phyloP scores from a whole-genome alignment of 2,797 vertebrate species.

The Champsocephalus esox region DNA sequence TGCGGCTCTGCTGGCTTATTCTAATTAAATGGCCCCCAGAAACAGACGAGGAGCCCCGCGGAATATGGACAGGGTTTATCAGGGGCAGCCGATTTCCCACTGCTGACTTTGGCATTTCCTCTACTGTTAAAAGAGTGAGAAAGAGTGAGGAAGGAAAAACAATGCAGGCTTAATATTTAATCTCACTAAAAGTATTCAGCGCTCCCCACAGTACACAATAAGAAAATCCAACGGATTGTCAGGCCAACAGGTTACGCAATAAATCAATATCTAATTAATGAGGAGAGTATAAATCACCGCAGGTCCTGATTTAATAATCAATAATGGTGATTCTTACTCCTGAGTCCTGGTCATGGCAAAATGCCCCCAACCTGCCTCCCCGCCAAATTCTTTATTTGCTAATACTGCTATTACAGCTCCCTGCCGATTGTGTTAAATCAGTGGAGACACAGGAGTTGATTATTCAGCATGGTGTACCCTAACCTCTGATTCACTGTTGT shows the following conservation, averaged over 20 bases:
- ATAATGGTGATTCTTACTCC: slow-evolving; percentile 70
- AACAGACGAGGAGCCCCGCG: slow-evolving; percentile 40
- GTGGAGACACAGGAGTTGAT: slow-evolving; percentile 31
- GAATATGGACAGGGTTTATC: slow-evolving; percentile 60
- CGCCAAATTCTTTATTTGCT: slow-evolving; percentile 61
- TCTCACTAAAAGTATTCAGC: slow-evolving; percentile 69
- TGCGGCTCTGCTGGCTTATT: slow-evolving; percentile 49
- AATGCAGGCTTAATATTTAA: slow-evolving; percentile 71
- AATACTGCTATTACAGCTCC: slow-evolving; percentile 51
- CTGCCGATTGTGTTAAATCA: slow-evolving; percentile 55
- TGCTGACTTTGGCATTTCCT: slow-evolving; percentile 61
- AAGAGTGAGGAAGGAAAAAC: slow-evolving; percentile 47
- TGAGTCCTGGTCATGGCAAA: slow-evolving; percentile 61
- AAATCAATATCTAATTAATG: slow-evolving; percentile 82
- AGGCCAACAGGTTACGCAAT: slow-evolving; percentile 68
- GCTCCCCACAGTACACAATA: slow-evolving; percentile 59
- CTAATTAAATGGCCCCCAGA: slow-evolving; percentile 60
- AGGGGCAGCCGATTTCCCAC: slow-evolving; percentile 47
- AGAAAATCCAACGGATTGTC: slow-evolving; percentile 64
- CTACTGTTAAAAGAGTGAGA: slow-evolving; percentile 38
- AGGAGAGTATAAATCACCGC: slow-evolving; percentile 72
- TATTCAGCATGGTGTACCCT: slow-evolving; percentile 38
- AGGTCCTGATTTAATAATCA: slow-evolving; percentile 73
- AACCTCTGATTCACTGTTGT: slow-evolving; percentile 21
- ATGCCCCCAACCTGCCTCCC: slow-evolving; percentile 49